Evolutionary conservation across 2,113 vertebrate genomes (phyloP).

Genomic region (Pedionomus torquatus): DNA sequence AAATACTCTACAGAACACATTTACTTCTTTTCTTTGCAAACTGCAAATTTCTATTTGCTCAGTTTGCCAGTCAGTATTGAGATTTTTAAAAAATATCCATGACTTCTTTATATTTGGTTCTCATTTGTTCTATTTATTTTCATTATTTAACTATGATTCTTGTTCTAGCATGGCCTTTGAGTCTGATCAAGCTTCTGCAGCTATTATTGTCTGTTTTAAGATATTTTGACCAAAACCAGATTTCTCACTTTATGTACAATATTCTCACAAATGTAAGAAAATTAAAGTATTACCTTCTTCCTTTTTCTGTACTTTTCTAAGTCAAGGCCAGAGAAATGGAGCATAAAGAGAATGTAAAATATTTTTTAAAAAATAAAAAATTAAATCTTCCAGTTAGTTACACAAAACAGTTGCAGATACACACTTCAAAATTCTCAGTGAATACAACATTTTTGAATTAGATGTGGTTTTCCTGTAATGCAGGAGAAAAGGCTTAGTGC

Average conservation of each 20-base stretch:
- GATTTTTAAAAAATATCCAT: neutral
- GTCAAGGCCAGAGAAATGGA: neutral
- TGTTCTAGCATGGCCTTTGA: neutral
- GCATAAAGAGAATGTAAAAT: neutral
- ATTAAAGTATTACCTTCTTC: neutral
- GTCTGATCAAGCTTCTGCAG: neutral
- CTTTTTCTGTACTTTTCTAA: neutral
- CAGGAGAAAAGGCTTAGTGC: neutral
- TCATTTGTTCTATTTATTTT: neutral
- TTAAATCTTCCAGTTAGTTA: neutral
- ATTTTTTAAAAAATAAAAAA: neutral
- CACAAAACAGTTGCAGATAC: neutral
- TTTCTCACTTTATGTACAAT: neutral
- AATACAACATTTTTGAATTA: neutral
- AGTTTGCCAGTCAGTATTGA: neutral
- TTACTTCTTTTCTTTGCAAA: neutral
- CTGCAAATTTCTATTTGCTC: neutral
- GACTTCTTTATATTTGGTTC: neutral
- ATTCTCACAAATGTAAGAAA: neutral
- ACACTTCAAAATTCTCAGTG: neutral
- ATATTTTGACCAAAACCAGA: neutral
- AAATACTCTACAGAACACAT: neutral
- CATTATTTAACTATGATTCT: neutral
- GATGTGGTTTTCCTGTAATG: neutral
- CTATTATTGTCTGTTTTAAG: neutral